Base-by-base conservation (phyloP, 2,888 invertebrate species). In the Hydroisotoma schaefferi region DNA sequence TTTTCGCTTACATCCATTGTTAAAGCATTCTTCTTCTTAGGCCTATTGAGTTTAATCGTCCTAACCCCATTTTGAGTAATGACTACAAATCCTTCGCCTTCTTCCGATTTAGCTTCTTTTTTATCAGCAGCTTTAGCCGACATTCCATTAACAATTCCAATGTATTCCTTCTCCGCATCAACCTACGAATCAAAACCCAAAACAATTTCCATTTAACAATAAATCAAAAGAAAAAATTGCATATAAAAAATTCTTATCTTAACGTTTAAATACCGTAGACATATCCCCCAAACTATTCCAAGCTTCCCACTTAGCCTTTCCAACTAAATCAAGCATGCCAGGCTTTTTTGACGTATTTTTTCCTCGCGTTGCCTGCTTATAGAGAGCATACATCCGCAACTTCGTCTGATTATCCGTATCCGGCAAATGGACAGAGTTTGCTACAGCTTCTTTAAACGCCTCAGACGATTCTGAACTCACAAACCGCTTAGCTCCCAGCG, bases 1-100 rank as follows among this genome's bases (percentile, higher is more conserved):
- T 6, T 23, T 23, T 4, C 4, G 55, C 72, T 68, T 73, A 80
- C 80, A 72, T 78, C 72, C 3, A 63, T 51, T 51, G 82, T 85
- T 0, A 93, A 77, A 0, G 93, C 90, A 82, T 94, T 94, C 75
- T 85, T 89, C 76, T 85, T 90, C 2, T 76, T 76, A 0, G 91
- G 90, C 74, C 88, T 84, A 75, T 91, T 88, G 40, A 90, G 82
- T 72, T 79, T 82, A 22, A 91, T 80, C 25, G 84, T 78, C 29
- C 81, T 77, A 12, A 86, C 77, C 58, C 82, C 82, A 59, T 79
- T 78, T 62, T 78, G 74, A 67, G 78, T 74, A 38, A 77, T 70
- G 15, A 75, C 70, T 3, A 56, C 46, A 46, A 76, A 49, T 10
- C 69, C 72, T 1, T 68, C 57, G 2, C 63, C 57, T 20, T 46